These are phyloP conservation scores for Drosophila triauraria DNA, from an alignment of 1,140 invertebrate genomes.

Conservation along the genomic window DNA sequence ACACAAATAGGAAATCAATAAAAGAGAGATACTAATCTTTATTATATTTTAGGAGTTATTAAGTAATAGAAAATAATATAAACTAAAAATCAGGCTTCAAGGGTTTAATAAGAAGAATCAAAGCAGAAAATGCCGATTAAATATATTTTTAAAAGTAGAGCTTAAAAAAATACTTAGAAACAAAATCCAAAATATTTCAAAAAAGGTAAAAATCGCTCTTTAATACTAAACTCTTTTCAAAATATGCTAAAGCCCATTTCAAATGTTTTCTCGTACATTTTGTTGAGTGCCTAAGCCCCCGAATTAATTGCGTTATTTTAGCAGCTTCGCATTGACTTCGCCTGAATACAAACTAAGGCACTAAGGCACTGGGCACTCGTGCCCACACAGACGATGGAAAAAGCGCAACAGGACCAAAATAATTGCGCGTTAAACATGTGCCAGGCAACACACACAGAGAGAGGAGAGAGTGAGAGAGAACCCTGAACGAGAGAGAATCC, in stretches of 20 bases:
- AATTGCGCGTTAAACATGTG: conserved; percentile 83
- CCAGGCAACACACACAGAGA: conserved; percentile 61
- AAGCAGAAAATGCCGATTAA: no score
- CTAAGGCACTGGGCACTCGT: conserved; percentile 24
- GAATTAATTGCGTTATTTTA: conserved; percentile 35
- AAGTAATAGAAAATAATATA: no score
- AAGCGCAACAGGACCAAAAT: conserved; percentile 83
- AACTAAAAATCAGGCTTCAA: no score
- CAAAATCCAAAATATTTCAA: no score
- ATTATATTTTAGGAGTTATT: no score
- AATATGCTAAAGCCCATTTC: not conserved
- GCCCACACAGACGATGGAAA: conserved; percentile 42
- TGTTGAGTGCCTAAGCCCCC: conserved; percentile 18
- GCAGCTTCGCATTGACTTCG: conserved; percentile 24
- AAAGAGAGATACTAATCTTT: no score
- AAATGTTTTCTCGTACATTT: not conserved
- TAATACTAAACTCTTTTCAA: not conserved
- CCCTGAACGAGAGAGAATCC: conserved; percentile 2
- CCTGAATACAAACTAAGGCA: conserved; percentile 48
- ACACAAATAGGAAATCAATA: no score
- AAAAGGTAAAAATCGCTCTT: no score
- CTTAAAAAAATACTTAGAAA: not conserved
- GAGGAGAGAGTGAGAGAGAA: conserved; percentile 2
- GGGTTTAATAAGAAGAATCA: no score
- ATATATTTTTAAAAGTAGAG: no score